Evolutionary conservation across 2,113 vertebrate species (phyloP).

Genomic region (Bubo blakistoni): DNA sequence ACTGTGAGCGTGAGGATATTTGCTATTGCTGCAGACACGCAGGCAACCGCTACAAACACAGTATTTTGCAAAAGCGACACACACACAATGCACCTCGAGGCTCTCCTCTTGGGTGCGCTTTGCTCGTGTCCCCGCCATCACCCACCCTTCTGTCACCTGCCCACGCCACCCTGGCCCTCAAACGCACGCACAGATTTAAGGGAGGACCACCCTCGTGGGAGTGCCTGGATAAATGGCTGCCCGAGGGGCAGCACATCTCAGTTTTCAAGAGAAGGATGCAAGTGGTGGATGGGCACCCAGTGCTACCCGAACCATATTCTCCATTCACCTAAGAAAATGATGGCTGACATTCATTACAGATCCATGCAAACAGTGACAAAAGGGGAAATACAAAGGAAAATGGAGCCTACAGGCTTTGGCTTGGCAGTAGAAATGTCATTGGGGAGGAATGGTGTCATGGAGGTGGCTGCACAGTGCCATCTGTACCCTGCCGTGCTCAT

Average conservation of each 20-base stretch:
- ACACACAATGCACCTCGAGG: accelerated
- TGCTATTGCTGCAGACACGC: neutral
- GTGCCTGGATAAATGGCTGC: neutral
- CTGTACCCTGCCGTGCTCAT: neutral
- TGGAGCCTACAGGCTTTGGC: neutral
- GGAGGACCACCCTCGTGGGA: neutral
- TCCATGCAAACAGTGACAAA: neutral
- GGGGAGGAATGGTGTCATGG: neutral
- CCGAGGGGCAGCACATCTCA: neutral
- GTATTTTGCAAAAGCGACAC: accelerated
- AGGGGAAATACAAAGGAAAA: neutral
- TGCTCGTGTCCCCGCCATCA: neutral
- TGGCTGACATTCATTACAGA: neutral
- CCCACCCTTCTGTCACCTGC: neutral
- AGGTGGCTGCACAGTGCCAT: neutral
- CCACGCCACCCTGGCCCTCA: neutral
- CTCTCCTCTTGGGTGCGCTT: neutral
- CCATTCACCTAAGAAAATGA: accelerated
- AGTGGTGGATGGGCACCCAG: neutral
- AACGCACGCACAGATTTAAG: neutral
- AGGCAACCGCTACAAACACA: too few relatives aligned
- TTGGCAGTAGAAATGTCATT: neutral
- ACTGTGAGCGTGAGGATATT: neutral
- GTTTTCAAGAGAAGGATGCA: neutral
- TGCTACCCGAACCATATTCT: neutral